Evolutionary conservation across 2,888 invertebrate species (phyloP), one percentile per base, ranked within the genome.

Genomic region (Himalopsyche anomala): DNA sequence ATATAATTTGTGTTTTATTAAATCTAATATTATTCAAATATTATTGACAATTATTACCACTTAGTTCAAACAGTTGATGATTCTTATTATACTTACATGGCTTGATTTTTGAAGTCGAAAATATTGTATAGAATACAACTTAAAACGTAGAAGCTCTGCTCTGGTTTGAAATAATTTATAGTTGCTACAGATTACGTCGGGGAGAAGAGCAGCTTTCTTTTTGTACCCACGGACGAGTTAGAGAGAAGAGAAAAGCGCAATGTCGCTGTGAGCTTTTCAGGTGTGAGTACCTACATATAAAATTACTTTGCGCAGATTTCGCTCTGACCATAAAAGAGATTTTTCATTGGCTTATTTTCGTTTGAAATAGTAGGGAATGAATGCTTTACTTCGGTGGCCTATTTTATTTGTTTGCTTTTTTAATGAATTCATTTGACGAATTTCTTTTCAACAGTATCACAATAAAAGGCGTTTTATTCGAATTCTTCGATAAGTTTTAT

Each of bases 261-360:
- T 74, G 74, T 74, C 74, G 74, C 36, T 74, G 15, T 15, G 36
- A 36, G 38, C 28, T 74, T 74, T 74, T 74, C 74, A 74, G 74
- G 74, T 74, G 74, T 38, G 74, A 74, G 74, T 74, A 36, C 74
- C 74, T 74, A 74, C 74, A 74, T 74, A 74, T 38, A 38, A 74
- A 74, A 74, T 38, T 74, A 74, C 74, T 74, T 74, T 74, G 38
- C 74, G 74, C 74, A 74, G 74, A 74, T 74, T 74, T 74, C 38
- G 4, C 38, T 74, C 74, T 74, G 38, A 74, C 74, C 74, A 74
- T 36, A 74, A 74, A 74, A 11, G 74, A 38, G 74, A 74, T 74
- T 74, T 74, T 38, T 74, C 74, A 74, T 36, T 74, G 11, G 74
- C 74, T 74, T 38, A 28, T 74, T 69, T 74, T 74, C 36, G 74